These are phyloP conservation scores for Pteronotus mesoamericanus DNA, from an alignment of 2,797 vertebrate species.

Conservation along the genomic window DNA sequence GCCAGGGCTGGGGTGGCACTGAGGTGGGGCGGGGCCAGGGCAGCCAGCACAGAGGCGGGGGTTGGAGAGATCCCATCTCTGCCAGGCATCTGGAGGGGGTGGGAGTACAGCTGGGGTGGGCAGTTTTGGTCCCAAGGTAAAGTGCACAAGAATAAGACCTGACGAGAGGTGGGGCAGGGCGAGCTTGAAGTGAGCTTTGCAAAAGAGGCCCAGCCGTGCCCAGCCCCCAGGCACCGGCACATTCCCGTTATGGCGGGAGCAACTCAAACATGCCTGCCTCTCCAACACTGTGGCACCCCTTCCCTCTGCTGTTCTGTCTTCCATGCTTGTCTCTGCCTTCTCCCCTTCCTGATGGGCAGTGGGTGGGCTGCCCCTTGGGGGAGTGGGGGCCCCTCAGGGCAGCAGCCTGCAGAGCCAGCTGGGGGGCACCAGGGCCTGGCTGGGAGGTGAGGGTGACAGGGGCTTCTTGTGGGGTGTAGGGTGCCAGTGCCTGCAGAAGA, in stretches of 20 bases:
- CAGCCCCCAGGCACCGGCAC: not conserved
- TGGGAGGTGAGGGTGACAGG: not conserved
- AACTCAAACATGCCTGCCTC: not conserved
- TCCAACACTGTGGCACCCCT: not conserved
- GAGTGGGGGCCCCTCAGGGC: not conserved
- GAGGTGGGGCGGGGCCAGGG: not conserved
- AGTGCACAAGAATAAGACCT: slow-evolving; percentile 9
- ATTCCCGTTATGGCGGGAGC: not conserved
- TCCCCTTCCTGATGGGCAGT: not conserved
- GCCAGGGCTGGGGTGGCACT: not conserved
- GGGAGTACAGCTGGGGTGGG: not conserved
- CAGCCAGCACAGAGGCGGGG: not conserved
- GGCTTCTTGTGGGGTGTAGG: not conserved
- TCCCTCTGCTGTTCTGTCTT: not conserved
- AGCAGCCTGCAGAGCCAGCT: not conserved
- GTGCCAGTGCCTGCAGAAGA: not conserved
- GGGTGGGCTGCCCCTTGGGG: not conserved
- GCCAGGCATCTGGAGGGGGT: not conserved
- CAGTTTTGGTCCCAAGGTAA: slow-evolving; percentile 51
- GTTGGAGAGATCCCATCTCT: not conserved
- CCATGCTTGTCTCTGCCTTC: not conserved
- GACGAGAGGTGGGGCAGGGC: not conserved
- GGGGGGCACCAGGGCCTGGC: not conserved
- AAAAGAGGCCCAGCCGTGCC: not conserved
- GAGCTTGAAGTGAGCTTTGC: not conserved